A percentile compares a stretch with the other conserved stretches of the same genome.
phyloP scores from a whole-genome alignment of 2,888 invertebrate genomes.

The Andrena bucephala region DNA sequence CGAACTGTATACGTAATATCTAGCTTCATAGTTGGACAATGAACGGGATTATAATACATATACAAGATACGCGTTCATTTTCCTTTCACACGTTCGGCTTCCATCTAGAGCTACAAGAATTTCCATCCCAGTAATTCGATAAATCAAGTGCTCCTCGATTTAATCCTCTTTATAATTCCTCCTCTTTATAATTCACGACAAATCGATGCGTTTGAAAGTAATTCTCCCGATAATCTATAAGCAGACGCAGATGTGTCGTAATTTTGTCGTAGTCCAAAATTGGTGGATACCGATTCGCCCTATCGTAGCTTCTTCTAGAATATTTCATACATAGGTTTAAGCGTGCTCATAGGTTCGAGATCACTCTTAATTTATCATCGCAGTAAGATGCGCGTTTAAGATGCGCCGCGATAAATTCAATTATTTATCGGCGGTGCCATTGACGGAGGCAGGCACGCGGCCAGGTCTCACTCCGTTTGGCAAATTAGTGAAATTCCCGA shows the following conservation, averaged over 20 bases:
- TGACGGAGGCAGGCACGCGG: slow-evolving; percentile 24
- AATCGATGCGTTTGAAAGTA: too few relatives aligned
- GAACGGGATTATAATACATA: neutral
- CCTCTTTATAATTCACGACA: too few relatives aligned
- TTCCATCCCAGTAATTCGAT: too few relatives aligned
- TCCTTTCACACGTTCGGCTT: too few relatives aligned
- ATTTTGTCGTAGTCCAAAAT: too few relatives aligned
- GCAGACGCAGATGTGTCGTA: too few relatives aligned
- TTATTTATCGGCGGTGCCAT: slow-evolving; percentile 22
- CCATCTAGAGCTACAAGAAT: too few relatives aligned
- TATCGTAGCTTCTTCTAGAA: neutral
- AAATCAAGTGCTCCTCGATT: too few relatives aligned
- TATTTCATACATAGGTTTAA: neutral
- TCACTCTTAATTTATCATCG: neutral
- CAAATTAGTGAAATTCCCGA: slow-evolving; percentile 64
- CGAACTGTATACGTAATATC: slow-evolving; percentile 6
- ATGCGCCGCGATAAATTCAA: slow-evolving; percentile 7
- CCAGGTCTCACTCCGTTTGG: slow-evolving; percentile 56
- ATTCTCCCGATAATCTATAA: too few relatives aligned
- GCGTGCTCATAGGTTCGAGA: neutral
- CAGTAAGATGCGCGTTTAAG: neutral
- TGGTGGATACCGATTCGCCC: too few relatives aligned
- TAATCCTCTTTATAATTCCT: too few relatives aligned
- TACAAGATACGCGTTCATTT: too few relatives aligned
- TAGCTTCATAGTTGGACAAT: neutral